Evolutionary conservation across 2,888 invertebrate genomes (phyloP).

Genomic region (Apoda limacodes): DNA sequence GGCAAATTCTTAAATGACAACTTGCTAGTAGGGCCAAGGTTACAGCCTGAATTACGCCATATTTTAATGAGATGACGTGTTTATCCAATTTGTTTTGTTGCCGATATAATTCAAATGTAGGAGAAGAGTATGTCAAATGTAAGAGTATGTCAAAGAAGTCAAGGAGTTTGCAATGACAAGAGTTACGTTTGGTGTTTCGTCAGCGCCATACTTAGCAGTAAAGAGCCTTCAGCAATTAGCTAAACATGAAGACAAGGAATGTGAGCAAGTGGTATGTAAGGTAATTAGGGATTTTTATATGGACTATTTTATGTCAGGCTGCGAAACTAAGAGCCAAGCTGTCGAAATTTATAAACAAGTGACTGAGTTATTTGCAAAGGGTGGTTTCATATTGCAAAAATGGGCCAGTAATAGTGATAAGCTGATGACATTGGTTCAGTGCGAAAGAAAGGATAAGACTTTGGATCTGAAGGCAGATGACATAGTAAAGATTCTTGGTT

Average conservation of each 20-base stretch:
- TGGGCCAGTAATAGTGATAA: slow-evolving; percentile 22
- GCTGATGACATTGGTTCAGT: too few species aligned
- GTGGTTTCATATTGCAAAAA: slow-evolving; percentile 23
- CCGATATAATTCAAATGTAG: slow-evolving; percentile 26
- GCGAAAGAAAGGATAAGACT: too few species aligned
- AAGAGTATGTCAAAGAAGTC: too few species aligned
- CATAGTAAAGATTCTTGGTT: too few species aligned
- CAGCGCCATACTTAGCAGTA: slow-evolving; percentile 11
- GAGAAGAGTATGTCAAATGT: slow-evolving; percentile 19
- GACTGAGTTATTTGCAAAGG: slow-evolving; percentile 17
- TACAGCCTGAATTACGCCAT: slow-evolving; percentile 21
- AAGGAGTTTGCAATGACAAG: too few species aligned
- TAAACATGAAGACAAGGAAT: too few species aligned
- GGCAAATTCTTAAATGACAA: slow-evolving; percentile 20
- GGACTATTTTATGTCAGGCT: slow-evolving; percentile 20
- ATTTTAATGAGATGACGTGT: slow-evolving; percentile 22
- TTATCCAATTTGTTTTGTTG: slow-evolving; percentile 19
- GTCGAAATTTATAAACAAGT: slow-evolving; percentile 17
- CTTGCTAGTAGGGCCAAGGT: slow-evolving; percentile 19
- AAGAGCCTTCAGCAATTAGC: too few species aligned
- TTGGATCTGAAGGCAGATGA: too few species aligned
- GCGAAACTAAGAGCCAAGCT: slow-evolving; percentile 17
- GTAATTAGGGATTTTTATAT: slow-evolving; percentile 19
- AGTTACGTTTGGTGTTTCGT: too few species aligned
- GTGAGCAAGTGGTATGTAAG: too few species aligned